Evolutionary conservation across 2,888 invertebrate genomes (phyloP).

Genomic region (Hesperia comma): DNA sequence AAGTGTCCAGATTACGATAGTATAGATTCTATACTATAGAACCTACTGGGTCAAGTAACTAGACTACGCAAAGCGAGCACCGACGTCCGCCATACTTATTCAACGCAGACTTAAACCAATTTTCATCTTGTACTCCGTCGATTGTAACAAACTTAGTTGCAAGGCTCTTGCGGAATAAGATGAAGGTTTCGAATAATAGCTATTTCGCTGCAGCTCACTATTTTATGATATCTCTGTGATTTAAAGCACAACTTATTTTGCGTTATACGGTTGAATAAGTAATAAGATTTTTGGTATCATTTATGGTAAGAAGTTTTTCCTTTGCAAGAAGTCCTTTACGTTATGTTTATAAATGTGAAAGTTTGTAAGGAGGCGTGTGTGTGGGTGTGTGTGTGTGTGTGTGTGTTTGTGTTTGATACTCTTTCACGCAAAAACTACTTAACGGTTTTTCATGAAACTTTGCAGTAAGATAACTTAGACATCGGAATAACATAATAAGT

Average conservation of each 20-base stretch:
- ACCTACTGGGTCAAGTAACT: not conserved
- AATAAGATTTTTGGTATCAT: too few species aligned
- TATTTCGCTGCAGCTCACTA: not conserved
- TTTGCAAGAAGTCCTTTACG: too few species aligned
- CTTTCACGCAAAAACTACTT: too few species aligned
- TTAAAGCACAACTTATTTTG: not conserved
- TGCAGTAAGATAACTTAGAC: too few species aligned
- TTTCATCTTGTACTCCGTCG: conserved; percentile 30
- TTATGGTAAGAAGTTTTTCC: too few species aligned
- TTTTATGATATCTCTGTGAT: not conserved
- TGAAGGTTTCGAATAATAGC: conserved; percentile 8
- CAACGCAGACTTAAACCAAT: conserved; percentile 34
- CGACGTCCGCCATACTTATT: conserved; percentile 30
- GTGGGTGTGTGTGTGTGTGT: too few species aligned
- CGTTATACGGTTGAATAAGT: not conserved
- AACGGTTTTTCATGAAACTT: too few species aligned
- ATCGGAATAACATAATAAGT: too few species aligned
- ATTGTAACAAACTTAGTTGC: conserved; percentile 29
- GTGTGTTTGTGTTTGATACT: too few species aligned
- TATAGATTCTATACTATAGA: not conserved
- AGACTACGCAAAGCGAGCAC: not conserved
- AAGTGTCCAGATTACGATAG: too few species aligned
- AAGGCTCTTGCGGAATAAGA: conserved; percentile 22
- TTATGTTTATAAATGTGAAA: too few species aligned
- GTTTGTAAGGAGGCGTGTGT: too few species aligned